Evolutionary conservation across 2,113 vertebrate species (phyloP).

Genomic region (Micromys minutus): DNA sequence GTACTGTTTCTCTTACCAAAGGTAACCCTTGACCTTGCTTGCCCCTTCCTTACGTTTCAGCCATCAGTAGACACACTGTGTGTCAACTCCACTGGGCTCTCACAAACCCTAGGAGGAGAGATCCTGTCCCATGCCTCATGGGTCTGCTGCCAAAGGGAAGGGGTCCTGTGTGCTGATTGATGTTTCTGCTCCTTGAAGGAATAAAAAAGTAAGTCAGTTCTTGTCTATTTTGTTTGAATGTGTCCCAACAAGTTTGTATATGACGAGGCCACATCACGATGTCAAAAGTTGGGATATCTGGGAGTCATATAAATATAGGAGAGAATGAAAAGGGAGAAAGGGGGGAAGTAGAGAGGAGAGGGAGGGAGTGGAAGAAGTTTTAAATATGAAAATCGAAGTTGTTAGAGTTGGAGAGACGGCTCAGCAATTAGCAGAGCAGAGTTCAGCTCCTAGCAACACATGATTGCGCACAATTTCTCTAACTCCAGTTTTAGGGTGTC

Average conservation of each 20-base stretch:
- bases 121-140: neutral
- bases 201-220: neutral
- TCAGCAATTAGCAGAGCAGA: neutral
- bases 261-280: neutral
- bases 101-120: neutral
- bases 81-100: neutral
- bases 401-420: neutral
- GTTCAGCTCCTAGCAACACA: neutral
- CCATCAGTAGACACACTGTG: no score
- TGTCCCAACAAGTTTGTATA: neutral
- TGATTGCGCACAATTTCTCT: neutral
- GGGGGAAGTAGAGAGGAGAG: neutral
- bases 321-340: neutral
- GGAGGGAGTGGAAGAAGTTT: neutral
- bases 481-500: neutral
- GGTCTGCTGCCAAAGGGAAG: neutral
- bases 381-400: neutral
- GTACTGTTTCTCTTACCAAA: neutral
- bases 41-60: neutral
- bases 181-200: neutral
- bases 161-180: neutral
- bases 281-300: neutral
- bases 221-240: neutral
- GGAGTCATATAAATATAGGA: neutral
- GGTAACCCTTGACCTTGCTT: neutral